Evolutionary conservation across 2,888 invertebrate genomes (phyloP).

Genomic region (Latheticus oryzae): DNA sequence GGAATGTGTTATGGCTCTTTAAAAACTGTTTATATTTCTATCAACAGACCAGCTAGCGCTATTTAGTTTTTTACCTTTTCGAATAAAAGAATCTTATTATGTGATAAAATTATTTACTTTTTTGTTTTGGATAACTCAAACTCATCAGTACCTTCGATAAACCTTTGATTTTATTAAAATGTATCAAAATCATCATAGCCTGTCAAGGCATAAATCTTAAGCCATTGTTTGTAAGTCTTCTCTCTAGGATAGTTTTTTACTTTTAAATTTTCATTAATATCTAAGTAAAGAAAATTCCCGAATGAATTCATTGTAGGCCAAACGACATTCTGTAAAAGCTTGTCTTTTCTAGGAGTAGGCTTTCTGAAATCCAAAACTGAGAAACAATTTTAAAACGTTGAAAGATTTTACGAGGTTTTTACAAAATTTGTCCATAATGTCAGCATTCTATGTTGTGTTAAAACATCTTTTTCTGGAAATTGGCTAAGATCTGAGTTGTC

Average conservation of each 20-base stretch:
- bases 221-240: not conserved
- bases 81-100: no score
- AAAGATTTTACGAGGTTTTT: constrained; percentile 17
- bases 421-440: constrained; percentile 45
- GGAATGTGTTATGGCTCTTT: no score
- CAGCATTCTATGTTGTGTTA: constrained; percentile 38
- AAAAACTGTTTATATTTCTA: no score
- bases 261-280: constrained; percentile 20
- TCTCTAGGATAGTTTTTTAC: constrained; percentile 9
- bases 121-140: no score
- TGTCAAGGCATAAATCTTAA: not conserved
- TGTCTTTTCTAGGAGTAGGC: constrained; percentile 7
- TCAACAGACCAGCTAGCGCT: no score
- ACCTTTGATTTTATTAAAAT: no score
- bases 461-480: constrained; percentile 41
- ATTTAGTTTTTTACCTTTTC: no score
- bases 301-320: constrained; percentile 13
- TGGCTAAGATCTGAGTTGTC: constrained; percentile 29
- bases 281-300: constrained; percentile 7
- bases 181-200: not conserved
- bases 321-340: constrained; percentile 19
- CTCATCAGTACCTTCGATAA: no score
- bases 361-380: no score
- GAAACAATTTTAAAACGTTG: no score
- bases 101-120: no score